Percentiles rank a stretch among this genome's conserved stretches.
These are phyloP conservation scores for Hormiphora californensis DNA, from an alignment of 37 sponge, comb jelly and placozoan species.

Conservation along the genomic window DNA sequence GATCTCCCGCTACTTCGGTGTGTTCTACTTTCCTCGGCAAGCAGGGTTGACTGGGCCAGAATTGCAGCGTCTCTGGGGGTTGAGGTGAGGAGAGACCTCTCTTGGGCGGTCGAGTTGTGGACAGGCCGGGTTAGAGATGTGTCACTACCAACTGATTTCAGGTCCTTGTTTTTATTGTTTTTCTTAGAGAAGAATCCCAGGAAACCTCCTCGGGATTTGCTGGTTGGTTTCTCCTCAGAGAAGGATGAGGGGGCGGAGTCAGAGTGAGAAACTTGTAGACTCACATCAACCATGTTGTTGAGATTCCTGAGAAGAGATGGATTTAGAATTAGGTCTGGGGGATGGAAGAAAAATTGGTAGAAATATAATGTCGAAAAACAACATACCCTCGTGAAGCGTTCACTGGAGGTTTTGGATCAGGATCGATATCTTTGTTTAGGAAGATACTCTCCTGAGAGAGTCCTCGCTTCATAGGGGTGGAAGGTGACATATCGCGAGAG, in stretches of 20 bases:
- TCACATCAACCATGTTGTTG: too few species aligned
- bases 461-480: background rate
- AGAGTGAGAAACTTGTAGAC: too few species aligned
- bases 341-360: too few species aligned
- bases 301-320: too few species aligned
- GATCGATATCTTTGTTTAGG: background rate
- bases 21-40: background rate
- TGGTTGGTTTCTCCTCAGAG: conserved; percentile 27
- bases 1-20: background rate
- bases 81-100: background rate
- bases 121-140: background rate
- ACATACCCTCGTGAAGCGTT: too few species aligned
- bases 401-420: too few species aligned
- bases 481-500: too few species aligned
- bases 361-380: too few species aligned
- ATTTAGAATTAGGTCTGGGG: too few species aligned
- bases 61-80: too few species aligned
- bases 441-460: conserved; percentile 46
- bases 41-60: too few species aligned
- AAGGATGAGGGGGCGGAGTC: too few species aligned
- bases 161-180: conserved; percentile 24
- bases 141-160: background rate
- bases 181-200: conserved; percentile 41
- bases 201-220: conserved; percentile 3
- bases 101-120: background rate